Evolutionary conservation across 2,797 vertebrate genomes (phyloP), one percentile per base, ranked within the genome.

Genomic region (Podarcis lilfordi): DNA sequence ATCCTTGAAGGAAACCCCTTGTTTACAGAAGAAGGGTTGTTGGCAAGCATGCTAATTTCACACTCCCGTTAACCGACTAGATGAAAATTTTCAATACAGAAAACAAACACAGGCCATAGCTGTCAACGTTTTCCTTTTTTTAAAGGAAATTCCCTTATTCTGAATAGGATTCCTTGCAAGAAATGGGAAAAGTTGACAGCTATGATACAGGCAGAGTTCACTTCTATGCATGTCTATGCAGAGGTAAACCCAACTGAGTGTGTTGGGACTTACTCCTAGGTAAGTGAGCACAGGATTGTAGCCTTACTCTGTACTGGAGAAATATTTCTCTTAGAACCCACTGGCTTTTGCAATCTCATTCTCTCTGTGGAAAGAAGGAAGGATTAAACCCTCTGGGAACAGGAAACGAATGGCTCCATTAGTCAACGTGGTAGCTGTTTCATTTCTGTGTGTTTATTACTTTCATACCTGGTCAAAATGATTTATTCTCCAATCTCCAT

Each of bases 391-490:
- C 84, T 76, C 40, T n/a, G 93, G 86, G 86, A 93, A 86, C 2
- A 90, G 32, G 40, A 87, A 92, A 91, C n/a, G 74, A 72, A 92
- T 87, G 66, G 81, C 76, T 85, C 74, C 83, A 86, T 94, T 88
- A 93, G 92, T 93, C 89, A 88, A 85, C 21, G 35, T 88, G 69
- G 71, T 91, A 74, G 15, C 29, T 87, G 94, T 93, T 95, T 78
- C 93, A 75, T n/a, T 95, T 89, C 89, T 92, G 27, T 84, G 43
- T 94, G 82, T 95, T 96, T 96, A 95, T 93, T 95, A 89, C 88
- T 90, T 94, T 91, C 87, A 88, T 90, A 94, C 35, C 85, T 92
- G 93, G 77, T 94, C 81, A 93, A 91, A 92, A 92, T 94, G 76
- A 96, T 95, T 92, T 94, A 95, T 93, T 92, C 86, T 77, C 71